Percentiles rank a stretch among this genome's conserved stretches.
These are phyloP conservation scores for Romanogobio albipinnatus DNA, from an alignment of 2,113 vertebrate species.

Conservation along the genomic window DNA sequence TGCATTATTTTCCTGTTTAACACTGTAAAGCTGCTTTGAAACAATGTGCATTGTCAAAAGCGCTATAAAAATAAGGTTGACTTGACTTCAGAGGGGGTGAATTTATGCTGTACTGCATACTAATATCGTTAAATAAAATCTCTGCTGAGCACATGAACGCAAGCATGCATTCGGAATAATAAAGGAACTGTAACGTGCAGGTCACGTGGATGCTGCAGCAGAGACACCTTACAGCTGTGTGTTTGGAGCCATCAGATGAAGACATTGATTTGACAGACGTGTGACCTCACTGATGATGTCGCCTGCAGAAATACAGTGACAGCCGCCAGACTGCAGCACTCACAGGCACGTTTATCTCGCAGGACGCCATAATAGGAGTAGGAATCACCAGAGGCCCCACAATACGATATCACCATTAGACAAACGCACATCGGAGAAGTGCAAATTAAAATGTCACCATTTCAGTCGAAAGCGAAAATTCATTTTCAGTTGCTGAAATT, in stretches of 20 bases:
- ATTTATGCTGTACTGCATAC: not conserved
- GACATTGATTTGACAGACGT: not conserved
- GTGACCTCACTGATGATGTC: constrained; percentile 26
- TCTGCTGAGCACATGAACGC: not conserved
- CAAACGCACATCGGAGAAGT: no score
- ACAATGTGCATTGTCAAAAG: no score
- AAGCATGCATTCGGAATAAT: not conserved
- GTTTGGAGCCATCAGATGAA: not conserved
- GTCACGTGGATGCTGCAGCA: not conserved
- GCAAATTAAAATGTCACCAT: no score
- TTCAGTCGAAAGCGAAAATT: no score
- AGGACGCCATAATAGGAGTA: no score
- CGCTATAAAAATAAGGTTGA: no score
- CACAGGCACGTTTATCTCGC: not conserved
- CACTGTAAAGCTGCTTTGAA: no score
- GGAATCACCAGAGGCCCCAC: no score
- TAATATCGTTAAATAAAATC: not conserved
- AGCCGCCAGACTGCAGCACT: constrained; percentile 25
- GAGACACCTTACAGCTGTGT: not conserved
- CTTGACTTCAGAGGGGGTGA: not conserved
- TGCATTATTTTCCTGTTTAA: no score
- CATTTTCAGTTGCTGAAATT: not conserved
- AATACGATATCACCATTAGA: no score
- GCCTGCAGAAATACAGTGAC: constrained; percentile 28
- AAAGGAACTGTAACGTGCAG: not conserved